phyloP scores from a whole-genome alignment of 2,888 invertebrate species.

The Disparrhopalites patrizii region DNA sequence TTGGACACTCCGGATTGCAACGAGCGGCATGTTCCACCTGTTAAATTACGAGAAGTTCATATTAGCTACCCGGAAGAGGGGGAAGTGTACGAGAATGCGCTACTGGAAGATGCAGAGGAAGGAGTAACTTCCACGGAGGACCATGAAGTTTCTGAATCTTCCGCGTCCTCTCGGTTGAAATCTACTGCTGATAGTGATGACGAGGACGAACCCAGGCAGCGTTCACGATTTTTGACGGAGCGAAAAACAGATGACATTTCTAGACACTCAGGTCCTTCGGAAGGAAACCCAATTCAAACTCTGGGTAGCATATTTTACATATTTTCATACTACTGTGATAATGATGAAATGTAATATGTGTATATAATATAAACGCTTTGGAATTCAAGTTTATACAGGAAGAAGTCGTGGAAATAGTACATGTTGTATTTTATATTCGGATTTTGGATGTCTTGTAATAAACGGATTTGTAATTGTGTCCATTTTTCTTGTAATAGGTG shows the following conservation, averaged over 20 bases:
- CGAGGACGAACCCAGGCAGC: constrained; percentile 34
- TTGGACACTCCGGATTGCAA: constrained; percentile 33
- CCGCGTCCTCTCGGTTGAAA: background rate
- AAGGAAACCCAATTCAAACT: constrained; percentile 39
- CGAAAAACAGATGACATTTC: constrained; percentile 38
- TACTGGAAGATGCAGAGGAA: background rate
- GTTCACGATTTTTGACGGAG: constrained; percentile 43
- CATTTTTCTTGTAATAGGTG: constrained; percentile 13
- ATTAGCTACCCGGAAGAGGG: background rate
- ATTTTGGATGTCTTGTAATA: too few relatives aligned
- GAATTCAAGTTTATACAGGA: too few relatives aligned
- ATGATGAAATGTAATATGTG: too few relatives aligned
- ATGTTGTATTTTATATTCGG: too few relatives aligned
- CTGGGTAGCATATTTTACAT: constrained; percentile 32
- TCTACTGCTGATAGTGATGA: constrained; percentile 34
- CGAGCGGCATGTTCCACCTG: constrained; percentile 17
- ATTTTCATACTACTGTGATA: background rate
- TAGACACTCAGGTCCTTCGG: constrained; percentile 9
- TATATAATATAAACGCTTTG: too few relatives aligned
- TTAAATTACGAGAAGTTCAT: constrained; percentile 22
- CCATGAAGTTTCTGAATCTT: background rate
- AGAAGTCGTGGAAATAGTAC: too few relatives aligned
- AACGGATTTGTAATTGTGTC: background rate
- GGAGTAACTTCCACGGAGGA: background rate
- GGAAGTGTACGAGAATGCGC: background rate